A percentile compares a stretch with the other conserved stretches of the same genome.
These are phyloP conservation scores for Petromus typicus DNA, from an alignment of 2,113 vertebrate genomes.

Conservation along the genomic window DNA sequence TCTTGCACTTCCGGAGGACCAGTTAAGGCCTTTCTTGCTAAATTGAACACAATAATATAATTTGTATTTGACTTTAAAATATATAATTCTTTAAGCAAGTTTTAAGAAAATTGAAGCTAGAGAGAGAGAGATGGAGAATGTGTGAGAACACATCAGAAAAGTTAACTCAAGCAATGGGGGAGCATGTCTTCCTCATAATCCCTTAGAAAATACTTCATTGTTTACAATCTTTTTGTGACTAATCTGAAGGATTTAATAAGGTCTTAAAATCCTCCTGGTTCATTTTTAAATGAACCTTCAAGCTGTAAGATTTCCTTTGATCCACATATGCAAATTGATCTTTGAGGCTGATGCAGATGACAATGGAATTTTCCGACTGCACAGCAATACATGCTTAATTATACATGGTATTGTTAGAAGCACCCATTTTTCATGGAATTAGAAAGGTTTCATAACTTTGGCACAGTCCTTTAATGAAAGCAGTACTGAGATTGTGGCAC, in stretches of 20 bases:
- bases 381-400: slow-evolving; percentile 72
- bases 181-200: neutral
- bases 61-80: slow-evolving; percentile 70
- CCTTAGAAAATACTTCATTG: slow-evolving; percentile 33
- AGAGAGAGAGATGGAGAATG: slow-evolving; percentile 49
- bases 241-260: slow-evolving; percentile 61
- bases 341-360: slow-evolving; percentile 62
- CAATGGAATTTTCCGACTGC: slow-evolving; percentile 73
- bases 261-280: slow-evolving; percentile 63
- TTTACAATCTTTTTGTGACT: slow-evolving; percentile 65
- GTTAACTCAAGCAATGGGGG: slow-evolving; percentile 2
- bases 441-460: slow-evolving; percentile 72
- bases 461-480: slow-evolving; percentile 69
- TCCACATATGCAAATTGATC: slow-evolving; percentile 68
- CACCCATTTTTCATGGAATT: slow-evolving; percentile 73
- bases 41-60: slow-evolving; percentile 47
- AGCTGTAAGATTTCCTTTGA: slow-evolving; percentile 59
- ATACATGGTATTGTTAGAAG: slow-evolving; percentile 72
- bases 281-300: slow-evolving; percentile 60
- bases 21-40: neutral
- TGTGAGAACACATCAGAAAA: slow-evolving; percentile 52
- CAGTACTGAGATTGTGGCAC: slow-evolving; percentile 44
- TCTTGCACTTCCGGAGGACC: neutral
- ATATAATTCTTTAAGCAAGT: slow-evolving; percentile 59
- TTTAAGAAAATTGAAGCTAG: slow-evolving; percentile 35